Base-by-base conservation (phyloP, 2,113 vertebrate genomes). In the Laticauda colubrina region DNA sequence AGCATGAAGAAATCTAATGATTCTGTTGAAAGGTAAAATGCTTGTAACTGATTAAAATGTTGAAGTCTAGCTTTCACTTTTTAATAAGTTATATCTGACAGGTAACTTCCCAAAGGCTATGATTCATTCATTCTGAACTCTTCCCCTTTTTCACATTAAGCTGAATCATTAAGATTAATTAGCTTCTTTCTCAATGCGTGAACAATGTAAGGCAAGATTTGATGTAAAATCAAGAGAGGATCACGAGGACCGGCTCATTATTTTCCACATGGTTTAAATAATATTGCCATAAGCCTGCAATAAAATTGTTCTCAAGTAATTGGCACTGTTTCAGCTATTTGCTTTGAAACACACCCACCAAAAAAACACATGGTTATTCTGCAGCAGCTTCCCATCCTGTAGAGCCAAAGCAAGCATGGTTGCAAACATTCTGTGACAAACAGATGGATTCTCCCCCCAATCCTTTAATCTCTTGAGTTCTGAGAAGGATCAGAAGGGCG, bases 81-180 rank as follows among this genome's bases (percentile, higher is more conserved):
- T 94, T 94, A 93, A 92, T 96, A 94, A 93, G 59, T 95, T 0
- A 88, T 92, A 87, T 94, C 89, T 95, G 48, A 91, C 0, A 4
- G 94, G 20, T 93, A 87, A 93, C 88, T 2, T 95, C 20, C 55
- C 92, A 90, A 95, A 96, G 12, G 85, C 48, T 92, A 85, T 69
- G 54, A 94, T 88, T 93, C 93, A 97, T 93, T 96, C 97, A 94
- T 94, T 96, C 91, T 96, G 96, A 96, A 56, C 95, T 92, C 15
- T 29, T 94, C 10, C 23, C 48, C 14, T 3, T 45, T 45, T n/a
- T 2, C 51, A 90, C 69, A 10, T 94, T 93, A 87, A 89, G 95
- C 94, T 93, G 96, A 97, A 95, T 97, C 96, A 43, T 90, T 93
- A 96, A 97, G 96, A 97, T 97, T 97, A 97, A 93, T 95, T 91